These are phyloP conservation scores for Drosophila parabipectinata DNA, from an alignment of 1,140 invertebrate species.

Conservation along the genomic window DNA sequence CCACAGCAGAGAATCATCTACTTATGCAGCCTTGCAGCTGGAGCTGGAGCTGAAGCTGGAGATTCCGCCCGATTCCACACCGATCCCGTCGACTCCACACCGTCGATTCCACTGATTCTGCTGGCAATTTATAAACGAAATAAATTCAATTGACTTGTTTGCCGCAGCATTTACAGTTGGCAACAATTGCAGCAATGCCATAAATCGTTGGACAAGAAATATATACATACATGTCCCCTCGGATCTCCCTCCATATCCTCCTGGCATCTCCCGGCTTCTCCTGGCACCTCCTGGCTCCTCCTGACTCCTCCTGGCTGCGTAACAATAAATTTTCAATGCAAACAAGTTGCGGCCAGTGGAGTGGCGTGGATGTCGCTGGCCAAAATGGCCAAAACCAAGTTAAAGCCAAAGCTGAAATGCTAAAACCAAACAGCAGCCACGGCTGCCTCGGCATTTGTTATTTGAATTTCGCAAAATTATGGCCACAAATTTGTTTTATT, in stretches of 20 bases:
- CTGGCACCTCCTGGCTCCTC: slow-evolving; percentile 10
- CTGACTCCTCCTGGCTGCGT: slow-evolving; percentile 52
- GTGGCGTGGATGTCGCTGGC: slow-evolving; percentile 3
- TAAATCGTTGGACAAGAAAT: slow-evolving; percentile 69
- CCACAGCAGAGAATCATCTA: slow-evolving; percentile 28
- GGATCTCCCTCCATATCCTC: not conserved
- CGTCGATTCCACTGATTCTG: slow-evolving; percentile 29
- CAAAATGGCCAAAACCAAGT: slow-evolving; percentile 24
- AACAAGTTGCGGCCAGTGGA: slow-evolving; percentile 61
- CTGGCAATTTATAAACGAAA: slow-evolving; percentile 81
- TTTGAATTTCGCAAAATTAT: slow-evolving; percentile 82
- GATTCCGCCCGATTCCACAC: not conserved
- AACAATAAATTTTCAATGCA: slow-evolving; percentile 83
- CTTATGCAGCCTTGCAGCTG: slow-evolving; percentile 26
- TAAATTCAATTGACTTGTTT: slow-evolving; percentile 83
- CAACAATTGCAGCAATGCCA: slow-evolving; percentile 82
- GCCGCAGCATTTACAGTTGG: slow-evolving; percentile 82
- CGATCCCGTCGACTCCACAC: not conserved
- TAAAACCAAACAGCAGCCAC: slow-evolving; percentile 14
- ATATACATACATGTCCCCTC: slow-evolving; percentile 6
- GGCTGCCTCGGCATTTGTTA: slow-evolving; percentile 66
- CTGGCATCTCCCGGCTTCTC: not conserved
- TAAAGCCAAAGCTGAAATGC: not conserved
- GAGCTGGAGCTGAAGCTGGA: not conserved
- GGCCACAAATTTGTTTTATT: slow-evolving; percentile 83